Evolutionary conservation across 2,113 vertebrate species (phyloP).

Genomic region (Mystacornis crossleyi): DNA sequence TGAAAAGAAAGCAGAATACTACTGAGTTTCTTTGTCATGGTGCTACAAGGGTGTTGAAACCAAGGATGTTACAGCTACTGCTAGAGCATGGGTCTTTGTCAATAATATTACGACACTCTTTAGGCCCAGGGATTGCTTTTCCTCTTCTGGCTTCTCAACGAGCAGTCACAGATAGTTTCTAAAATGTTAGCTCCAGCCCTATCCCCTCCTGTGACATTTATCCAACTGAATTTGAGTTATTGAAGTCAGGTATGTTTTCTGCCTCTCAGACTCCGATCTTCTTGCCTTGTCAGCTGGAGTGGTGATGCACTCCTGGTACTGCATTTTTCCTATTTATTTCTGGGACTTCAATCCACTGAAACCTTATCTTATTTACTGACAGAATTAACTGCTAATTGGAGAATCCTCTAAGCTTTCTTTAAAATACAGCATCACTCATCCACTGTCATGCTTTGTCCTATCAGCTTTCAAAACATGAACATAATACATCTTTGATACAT

Average conservation of each 20-base stretch:
- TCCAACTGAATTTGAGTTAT: background rate
- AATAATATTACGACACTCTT: background rate
- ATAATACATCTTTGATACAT: background rate
- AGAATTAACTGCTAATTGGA: background rate
- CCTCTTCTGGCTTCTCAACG: background rate
- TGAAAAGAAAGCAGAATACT: background rate
- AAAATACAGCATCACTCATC: background rate
- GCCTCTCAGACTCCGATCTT: background rate
- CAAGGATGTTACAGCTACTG: background rate
- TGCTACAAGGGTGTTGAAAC: background rate
- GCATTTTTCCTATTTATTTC: background rate
- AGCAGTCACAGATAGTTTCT: background rate
- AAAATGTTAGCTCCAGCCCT: background rate
- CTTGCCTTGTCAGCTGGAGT: background rate
- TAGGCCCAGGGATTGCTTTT: background rate
- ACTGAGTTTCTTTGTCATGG: background rate
- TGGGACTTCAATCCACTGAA: background rate
- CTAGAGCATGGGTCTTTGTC: rapidly evolving
- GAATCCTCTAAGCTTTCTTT: background rate
- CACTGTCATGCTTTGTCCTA: rapidly evolving
- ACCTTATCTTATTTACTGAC: background rate
- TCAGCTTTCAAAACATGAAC: background rate
- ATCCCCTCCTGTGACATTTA: background rate
- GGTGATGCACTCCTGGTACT: background rate
- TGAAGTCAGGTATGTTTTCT: background rate